Percentiles rank a stretch among this genome's conserved stretches.
Evolutionary conservation across 2,113 vertebrate genomes (phyloP).

Genomic region (Triplophysa dalaica): DNA sequence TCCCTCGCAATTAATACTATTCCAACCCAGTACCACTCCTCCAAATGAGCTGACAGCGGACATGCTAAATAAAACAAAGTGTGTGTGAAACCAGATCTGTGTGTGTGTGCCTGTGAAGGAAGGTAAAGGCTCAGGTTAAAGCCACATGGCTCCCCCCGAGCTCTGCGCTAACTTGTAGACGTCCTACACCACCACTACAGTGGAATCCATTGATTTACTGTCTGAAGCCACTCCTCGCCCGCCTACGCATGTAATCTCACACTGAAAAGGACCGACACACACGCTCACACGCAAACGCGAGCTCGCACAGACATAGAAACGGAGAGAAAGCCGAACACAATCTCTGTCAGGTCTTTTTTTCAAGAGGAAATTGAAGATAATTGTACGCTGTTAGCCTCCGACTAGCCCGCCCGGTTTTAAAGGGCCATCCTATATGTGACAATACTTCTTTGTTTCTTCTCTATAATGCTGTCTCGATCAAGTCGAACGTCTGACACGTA

Average conservation of each 20-base stretch:
- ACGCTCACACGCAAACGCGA: slow-evolving; percentile 29
- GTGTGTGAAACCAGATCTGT: slow-evolving; percentile 39
- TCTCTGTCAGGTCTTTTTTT: not conserved
- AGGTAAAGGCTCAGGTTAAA: slow-evolving; percentile 41
- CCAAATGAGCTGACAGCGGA: slow-evolving; percentile 38
- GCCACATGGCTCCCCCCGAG: slow-evolving; percentile 4
- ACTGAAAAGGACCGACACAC: slow-evolving; percentile 35
- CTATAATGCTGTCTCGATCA: slow-evolving; percentile 1
- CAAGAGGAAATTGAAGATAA: slow-evolving; percentile 40
- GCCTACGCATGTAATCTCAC: slow-evolving; percentile 30
- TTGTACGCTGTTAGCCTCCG: slow-evolving; percentile 22
- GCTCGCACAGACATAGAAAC: slow-evolving; percentile 19
- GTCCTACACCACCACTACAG: slow-evolving; percentile 26
- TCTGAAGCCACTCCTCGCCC: slow-evolving; percentile 42
- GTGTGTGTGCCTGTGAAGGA: not conserved
- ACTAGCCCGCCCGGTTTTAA: slow-evolving; percentile 29
- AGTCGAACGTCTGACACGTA: slow-evolving; percentile 15
- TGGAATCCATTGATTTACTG: slow-evolving; percentile 42
- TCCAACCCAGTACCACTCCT: slow-evolving; percentile 37
- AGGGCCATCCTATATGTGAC: slow-evolving; percentile 30
- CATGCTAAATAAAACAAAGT: slow-evolving; percentile 49
- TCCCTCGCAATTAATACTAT: slow-evolving; percentile 43
- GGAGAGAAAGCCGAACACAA: slow-evolving; percentile 21
- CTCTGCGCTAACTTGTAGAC: slow-evolving; percentile 36
- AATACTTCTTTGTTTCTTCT: slow-evolving; percentile 32